These are phyloP conservation scores for Thumatha senex DNA, from an alignment of 2,888 invertebrate genomes.

Conservation along the genomic window DNA sequence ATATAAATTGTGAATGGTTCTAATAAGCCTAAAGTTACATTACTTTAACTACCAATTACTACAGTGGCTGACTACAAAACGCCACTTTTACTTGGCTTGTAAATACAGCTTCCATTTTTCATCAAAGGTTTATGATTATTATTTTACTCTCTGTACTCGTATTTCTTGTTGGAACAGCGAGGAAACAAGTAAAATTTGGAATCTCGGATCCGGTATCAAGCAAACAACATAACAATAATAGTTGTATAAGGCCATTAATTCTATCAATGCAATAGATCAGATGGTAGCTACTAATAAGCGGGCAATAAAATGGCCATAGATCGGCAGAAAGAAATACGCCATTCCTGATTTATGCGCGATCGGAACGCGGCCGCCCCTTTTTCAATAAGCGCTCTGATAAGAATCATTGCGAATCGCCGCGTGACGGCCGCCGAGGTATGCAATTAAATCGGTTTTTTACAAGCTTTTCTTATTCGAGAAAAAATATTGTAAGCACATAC, in stretches of 20 bases:
- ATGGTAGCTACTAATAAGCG: conserved; percentile 70
- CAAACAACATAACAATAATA: too few species aligned
- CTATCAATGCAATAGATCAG: conserved; percentile 45
- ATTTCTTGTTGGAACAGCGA: too few species aligned
- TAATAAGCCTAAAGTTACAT: too few species aligned
- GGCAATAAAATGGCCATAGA: conserved; percentile 68
- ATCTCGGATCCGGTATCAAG: too few species aligned
- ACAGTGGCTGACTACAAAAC: too few species aligned
- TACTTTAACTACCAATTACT: too few species aligned
- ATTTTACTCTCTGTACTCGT: too few species aligned
- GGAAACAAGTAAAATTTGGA: too few species aligned
- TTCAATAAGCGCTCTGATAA: conserved; percentile 75
- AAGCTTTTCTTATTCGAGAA: conserved; percentile 12
- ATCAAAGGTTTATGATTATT: too few species aligned
- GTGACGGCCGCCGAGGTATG: conserved; percentile 58
- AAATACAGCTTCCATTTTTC: too few species aligned
- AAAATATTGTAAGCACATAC: conserved; percentile 2
- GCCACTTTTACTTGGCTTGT: too few species aligned
- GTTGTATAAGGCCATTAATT: conserved; percentile 20
- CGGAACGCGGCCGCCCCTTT: conserved; percentile 71
- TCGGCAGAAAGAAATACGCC: conserved; percentile 60
- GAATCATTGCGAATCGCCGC: conserved; percentile 70
- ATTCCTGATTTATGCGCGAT: conserved; percentile 73
- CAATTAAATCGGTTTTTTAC: conserved; percentile 64
- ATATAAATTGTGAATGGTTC: too few species aligned